Evolutionary conservation across 2,797 vertebrate genomes (phyloP).

Genomic region (Chloroceryle amazona): DNA sequence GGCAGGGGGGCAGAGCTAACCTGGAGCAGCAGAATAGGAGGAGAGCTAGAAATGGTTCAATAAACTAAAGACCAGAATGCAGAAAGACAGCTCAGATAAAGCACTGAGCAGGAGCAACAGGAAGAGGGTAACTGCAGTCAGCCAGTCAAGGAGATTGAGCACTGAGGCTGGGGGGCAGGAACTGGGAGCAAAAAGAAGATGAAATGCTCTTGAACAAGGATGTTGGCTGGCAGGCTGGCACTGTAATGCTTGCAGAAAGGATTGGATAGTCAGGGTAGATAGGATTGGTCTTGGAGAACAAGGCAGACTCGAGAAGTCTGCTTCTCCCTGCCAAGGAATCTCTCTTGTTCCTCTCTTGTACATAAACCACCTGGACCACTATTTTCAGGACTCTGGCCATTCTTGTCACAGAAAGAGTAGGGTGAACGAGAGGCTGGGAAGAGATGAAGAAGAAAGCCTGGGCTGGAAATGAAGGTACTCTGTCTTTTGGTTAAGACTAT

Average conservation of each 20-base stretch:
- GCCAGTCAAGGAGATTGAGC: not conserved
- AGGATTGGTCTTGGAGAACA: fast-evolving
- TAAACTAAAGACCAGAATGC: not conserved
- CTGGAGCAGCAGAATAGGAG: not conserved
- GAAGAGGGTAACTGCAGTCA: not conserved
- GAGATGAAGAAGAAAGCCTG: not conserved
- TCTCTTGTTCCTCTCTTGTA: not conserved
- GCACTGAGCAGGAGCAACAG: not conserved
- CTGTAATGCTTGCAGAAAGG: not conserved
- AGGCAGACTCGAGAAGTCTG: not conserved
- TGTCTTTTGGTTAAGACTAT: not conserved
- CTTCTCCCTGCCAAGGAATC: not conserved
- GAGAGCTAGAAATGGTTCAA: not conserved
- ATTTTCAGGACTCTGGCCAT: not conserved
- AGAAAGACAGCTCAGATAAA: not conserved
- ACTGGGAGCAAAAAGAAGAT: not conserved
- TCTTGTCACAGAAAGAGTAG: not conserved
- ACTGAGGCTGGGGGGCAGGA: not conserved
- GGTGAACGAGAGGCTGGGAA: not conserved
- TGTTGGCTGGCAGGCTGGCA: not conserved
- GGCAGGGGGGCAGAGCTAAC: not conserved
- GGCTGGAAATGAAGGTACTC: not conserved
- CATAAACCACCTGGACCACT: not conserved
- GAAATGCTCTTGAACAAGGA: not conserved
- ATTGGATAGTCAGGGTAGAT: not conserved